Evolutionary conservation across 2,888 invertebrate species (phyloP).

Genomic region (Tillus elongatus): DNA sequence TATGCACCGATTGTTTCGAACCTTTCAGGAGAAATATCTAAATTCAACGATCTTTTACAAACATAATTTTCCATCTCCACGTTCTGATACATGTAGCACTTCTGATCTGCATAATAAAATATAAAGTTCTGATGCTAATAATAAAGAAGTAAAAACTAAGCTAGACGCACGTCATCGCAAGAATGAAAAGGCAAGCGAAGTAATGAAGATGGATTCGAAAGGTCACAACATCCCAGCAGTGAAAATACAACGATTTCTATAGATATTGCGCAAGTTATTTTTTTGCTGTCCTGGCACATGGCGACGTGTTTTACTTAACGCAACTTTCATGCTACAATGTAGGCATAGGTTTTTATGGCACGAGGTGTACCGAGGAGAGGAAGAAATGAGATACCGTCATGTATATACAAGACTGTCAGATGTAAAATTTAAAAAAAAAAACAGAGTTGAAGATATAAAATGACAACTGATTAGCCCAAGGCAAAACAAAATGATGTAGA

Average conservation of each 20-base stretch:
- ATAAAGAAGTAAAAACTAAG: constrained; percentile 7
- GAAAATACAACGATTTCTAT: constrained; percentile 17
- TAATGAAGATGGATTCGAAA: constrained; percentile 9
- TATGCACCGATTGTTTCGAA: too few relatives aligned
- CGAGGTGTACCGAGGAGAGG: constrained; percentile 1
- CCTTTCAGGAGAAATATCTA: constrained; percentile 13
- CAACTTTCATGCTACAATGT: constrained; percentile 26
- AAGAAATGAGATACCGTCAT: neutral
- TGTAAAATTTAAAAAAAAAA: neutral
- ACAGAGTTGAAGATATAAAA: constrained; percentile 1
- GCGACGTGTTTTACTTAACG: constrained; percentile 24
- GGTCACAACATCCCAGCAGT: constrained; percentile 20
- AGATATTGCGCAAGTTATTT: constrained; percentile 24
- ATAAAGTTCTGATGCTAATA: constrained; percentile 9
- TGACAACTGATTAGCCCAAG: neutral
- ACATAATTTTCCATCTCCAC: constrained; percentile 13
- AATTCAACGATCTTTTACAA: constrained; percentile 11
- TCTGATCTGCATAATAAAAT: constrained; percentile 10
- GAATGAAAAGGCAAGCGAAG: constrained; percentile 10
- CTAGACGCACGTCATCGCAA: constrained; percentile 10
- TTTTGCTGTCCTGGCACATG: constrained; percentile 25
- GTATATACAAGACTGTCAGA: constrained; percentile 1
- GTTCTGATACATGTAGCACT: constrained; percentile 12
- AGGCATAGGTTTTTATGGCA: constrained; percentile 21
- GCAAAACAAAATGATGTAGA: neutral